Evolutionary conservation across 2,113 vertebrate species (phyloP), one percentile per base, ranked within the genome.

Genomic region (Myodes glareolus): DNA sequence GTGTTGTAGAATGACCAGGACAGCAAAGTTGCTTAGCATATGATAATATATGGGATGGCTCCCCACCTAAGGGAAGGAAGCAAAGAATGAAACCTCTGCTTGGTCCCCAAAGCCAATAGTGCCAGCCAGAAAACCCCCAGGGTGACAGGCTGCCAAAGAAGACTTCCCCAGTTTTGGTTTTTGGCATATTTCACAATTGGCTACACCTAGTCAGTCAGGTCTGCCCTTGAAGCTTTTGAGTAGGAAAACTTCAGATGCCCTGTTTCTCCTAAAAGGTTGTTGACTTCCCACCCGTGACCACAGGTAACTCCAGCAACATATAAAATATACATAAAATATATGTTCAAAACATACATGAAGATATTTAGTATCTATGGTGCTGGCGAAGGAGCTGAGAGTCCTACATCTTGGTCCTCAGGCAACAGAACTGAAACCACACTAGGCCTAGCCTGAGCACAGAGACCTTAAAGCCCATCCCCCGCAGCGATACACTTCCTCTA

Each of bases 1-100:
- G 78, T 94, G 87, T 84, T 75, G 82, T 87, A 52, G 91, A 52
- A 25, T 88, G 81, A 33, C 70, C 72, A 85, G 61, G 36, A 72
- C 33, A 73, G 27, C 47, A 61, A 92, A 31, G 21, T 52, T 52
- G 9, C 39, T 33, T 36, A 84, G 77, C 68, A 52, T 84, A 19
- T 6, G 63, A 21, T 17, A 25, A 12, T 16, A 47, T 7, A n/a
- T 11, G 12, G 27, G 19, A 27, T 23, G 47, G 73, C 47, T 93
- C 42, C 19, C 58, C 5, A 6, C 50, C 76, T 17, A 42, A 77
- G 29, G 6, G 42, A 81, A 55, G 47, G 55, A 72, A 16, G 61
- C 21, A 67, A 77, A 75, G 75, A 36, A 55, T 8, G 4, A 23
- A 21, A 65, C 13, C 3, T 1, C 7, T 39, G 2, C 45, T n/a